Evolutionary conservation across 2,888 invertebrate species (phyloP), one percentile per base, ranked within the genome.

Genomic region (Pandemis heparana): DNA sequence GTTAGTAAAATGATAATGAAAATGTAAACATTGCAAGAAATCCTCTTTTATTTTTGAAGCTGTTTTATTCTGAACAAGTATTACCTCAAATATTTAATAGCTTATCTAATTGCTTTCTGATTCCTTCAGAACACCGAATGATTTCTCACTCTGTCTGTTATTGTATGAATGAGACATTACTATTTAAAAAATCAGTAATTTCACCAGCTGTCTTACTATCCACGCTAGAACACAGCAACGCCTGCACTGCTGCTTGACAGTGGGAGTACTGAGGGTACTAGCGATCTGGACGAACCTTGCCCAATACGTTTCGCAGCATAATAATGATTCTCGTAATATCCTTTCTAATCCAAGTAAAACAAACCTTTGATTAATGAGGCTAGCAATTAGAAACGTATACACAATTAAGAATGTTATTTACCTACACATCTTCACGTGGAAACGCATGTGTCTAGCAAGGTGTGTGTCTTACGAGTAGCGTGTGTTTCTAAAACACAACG

Each of bases 321-420:
- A 32, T 32, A 32, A 32, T 32, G 23, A 23, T 23, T 23, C 23
- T 4, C 23, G 2, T 32, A 32, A 32, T 32, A 32, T 32, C 4
- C 23, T 32, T 32, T 32, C 23, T 32, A 32, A 32, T 23, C 23
- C 12, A 56, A 56, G 23, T 10, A 23, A 56, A 41, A 41, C 16
- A 32, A 46, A 63, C 16, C 43, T 56, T 4, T 59, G 32, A 56
- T 46, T 43, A 32, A 43, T 18, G 8, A 46, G 43, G 10, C 39
- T 53, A 39, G 56, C 38, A 56, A 70, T 64, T 46, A 46, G 59
- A 71, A 71, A 65, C 71, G 39, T 65, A 46, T 56, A 38, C 53
- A 59, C 18, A 12, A 59, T 38, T 56, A 56, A 23, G 32, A 53
- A 4, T 69, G 48, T 38, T 71, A 48, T 64, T 64, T 64, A 18